Percentiles rank a stretch among this genome's conserved stretches.
phyloP scores from a whole-genome alignment of 2,888 invertebrate genomes.

The Hipparchia semele region DNA sequence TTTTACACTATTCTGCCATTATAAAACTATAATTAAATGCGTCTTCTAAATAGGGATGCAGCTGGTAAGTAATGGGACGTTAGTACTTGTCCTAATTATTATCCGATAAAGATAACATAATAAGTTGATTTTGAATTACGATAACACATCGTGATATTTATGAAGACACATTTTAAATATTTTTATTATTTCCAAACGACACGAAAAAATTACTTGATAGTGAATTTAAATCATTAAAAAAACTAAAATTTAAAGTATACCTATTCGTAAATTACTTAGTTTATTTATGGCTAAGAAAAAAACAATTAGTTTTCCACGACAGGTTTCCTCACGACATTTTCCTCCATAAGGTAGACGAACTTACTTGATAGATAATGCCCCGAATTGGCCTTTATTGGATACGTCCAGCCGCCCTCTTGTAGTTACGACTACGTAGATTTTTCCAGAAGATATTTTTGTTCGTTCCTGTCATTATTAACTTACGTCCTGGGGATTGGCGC shows the following conservation, averaged over 20 bases:
- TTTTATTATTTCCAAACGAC: too few relatives aligned
- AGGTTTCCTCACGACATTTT: too few relatives aligned
- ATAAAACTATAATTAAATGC: slow-evolving; percentile 20
- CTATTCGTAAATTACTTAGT: too few relatives aligned
- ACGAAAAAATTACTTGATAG: too few relatives aligned
- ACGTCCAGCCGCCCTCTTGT: too few relatives aligned
- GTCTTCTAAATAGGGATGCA: slow-evolving; percentile 16
- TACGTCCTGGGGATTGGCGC: slow-evolving; percentile 22
- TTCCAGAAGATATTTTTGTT: slow-evolving; percentile 12
- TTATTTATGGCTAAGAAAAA: too few relatives aligned
- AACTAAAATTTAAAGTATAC: too few relatives aligned
- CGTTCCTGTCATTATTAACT: slow-evolving; percentile 16
- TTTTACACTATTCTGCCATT: slow-evolving; percentile 10
- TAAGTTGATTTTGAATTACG: slow-evolving; percentile 10
- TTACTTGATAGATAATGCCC: too few relatives aligned
- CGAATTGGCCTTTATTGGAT: too few relatives aligned
- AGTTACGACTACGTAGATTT: neutral
- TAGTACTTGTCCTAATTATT: slow-evolving; percentile 17
- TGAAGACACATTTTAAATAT: neutral
- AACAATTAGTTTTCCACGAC: too few relatives aligned
- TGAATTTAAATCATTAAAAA: too few relatives aligned
- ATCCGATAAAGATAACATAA: slow-evolving; percentile 13
- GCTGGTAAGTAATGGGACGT: slow-evolving; percentile 11
- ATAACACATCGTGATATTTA: neutral
- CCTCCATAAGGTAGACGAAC: too few relatives aligned